These are phyloP conservation scores for Eledone cirrhosa DNA, from an alignment of 2,888 invertebrate species.

Conservation along the genomic window DNA sequence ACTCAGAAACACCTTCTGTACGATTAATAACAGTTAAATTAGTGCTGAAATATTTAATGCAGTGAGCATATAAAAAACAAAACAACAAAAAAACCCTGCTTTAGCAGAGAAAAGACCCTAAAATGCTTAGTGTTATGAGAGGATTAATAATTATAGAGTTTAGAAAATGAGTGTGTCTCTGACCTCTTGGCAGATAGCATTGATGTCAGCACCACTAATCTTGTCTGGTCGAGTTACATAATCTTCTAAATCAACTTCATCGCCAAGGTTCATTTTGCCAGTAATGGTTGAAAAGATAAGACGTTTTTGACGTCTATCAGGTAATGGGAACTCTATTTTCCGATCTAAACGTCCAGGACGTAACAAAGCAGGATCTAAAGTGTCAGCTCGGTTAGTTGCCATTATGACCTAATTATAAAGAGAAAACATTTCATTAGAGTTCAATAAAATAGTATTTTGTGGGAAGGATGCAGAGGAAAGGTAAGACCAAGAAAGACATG, in stretches of 20 bases:
- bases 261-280: constrained; percentile 74
- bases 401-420: constrained; percentile 76
- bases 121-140: too few relatives aligned
- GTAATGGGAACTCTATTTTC: constrained; percentile 98
- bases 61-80: too few relatives aligned
- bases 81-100: too few relatives aligned
- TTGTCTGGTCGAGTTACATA: constrained; percentile 98
- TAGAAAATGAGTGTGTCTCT: constrained; percentile 17
- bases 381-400: constrained; percentile 97
- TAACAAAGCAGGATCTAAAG: constrained; percentile 95
- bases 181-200: constrained; percentile 97
- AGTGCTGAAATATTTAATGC: too few relatives aligned
- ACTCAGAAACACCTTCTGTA: too few relatives aligned
- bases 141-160: too few relatives aligned
- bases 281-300: constrained; percentile 98
- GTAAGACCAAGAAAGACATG: too few relatives aligned
- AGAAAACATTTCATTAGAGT: not conserved
- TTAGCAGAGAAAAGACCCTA: too few relatives aligned
- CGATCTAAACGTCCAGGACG: constrained; percentile 96
- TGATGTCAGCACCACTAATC: constrained; percentile 99
- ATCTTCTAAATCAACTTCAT: constrained; percentile 98
- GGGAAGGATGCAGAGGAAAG: too few relatives aligned
- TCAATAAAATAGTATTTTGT: too few relatives aligned
- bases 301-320: constrained; percentile 89
- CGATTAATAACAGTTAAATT: too few relatives aligned